These are phyloP conservation scores for Mimachlamys varia DNA, from an alignment of 2,888 invertebrate genomes.

Conservation along the genomic window DNA sequence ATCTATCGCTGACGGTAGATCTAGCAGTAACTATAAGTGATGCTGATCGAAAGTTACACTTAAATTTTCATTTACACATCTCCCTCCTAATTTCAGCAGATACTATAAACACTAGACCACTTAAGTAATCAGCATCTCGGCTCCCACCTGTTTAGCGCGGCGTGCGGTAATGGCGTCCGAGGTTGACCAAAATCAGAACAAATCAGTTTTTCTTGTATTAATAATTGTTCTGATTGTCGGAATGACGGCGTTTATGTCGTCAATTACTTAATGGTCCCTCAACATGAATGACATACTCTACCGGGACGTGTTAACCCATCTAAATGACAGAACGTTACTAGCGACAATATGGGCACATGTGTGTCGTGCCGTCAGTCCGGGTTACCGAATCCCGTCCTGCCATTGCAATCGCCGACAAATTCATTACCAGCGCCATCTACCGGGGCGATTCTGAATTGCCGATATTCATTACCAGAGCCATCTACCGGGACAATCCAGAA, in stretches of 20 bases:
- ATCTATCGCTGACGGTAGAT: not conserved
- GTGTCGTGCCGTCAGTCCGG: not conserved
- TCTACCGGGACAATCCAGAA: not conserved
- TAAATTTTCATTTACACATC: constrained; percentile 26
- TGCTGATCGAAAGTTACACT: constrained; percentile 7
- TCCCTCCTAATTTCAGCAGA: not conserved
- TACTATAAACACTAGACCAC: constrained; percentile 3
- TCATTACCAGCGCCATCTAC: not conserved
- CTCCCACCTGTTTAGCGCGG: constrained; percentile 14
- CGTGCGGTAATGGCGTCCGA: not conserved
- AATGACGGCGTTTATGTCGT: constrained; percentile 28
- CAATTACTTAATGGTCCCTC: constrained; percentile 45
- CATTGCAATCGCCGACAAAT: constrained; percentile 10
- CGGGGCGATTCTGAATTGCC: not conserved
- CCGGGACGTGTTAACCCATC: constrained; percentile 40
- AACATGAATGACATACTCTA: constrained; percentile 32
- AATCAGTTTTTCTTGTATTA: constrained; percentile 21
- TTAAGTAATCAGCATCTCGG: not conserved
- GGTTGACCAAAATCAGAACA: constrained; percentile 12
- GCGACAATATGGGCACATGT: not conserved
- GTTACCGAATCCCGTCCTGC: not conserved
- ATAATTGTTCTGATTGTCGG: constrained; percentile 24
- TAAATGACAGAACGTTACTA: not conserved
- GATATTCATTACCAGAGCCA: not conserved
- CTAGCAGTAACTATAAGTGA: not conserved